Percentiles rank a stretch among this genome's conserved stretches.
These are phyloP conservation scores for Sebastes diploproa DNA, from an alignment of 2,797 vertebrate genomes.

Conservation along the genomic window DNA sequence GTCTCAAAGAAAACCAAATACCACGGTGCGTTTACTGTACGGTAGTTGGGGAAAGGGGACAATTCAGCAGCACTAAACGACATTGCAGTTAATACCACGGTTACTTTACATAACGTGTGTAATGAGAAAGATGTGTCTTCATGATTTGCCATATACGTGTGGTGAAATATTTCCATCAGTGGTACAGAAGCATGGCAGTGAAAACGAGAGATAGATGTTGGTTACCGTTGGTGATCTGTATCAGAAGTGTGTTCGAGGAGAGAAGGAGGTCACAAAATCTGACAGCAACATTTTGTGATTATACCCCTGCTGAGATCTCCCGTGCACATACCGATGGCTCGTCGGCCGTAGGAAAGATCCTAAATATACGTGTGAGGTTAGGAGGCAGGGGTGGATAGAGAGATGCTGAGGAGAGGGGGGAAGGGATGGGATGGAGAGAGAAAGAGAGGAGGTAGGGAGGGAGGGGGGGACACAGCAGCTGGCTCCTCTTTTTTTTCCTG, in stretches of 20 bases:
- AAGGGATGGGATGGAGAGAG: constrained; percentile 48
- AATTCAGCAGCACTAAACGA: neutral
- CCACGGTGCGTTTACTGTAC: constrained; percentile 9
- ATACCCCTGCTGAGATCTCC: constrained; percentile 42
- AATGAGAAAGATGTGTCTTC: neutral
- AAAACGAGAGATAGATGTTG: constrained; percentile 34
- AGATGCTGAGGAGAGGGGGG: constrained; percentile 65
- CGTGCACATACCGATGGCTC: constrained; percentile 21
- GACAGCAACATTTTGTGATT: constrained; percentile 49
- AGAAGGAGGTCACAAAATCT: constrained; percentile 44
- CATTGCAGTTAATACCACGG: constrained; percentile 11
- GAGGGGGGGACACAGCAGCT: constrained; percentile 70
- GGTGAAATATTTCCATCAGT: constrained; percentile 27
- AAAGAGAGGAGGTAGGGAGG: neutral
- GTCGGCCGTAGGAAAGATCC: constrained; percentile 33
- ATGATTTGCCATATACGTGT: constrained; percentile 1
- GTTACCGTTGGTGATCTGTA: constrained; percentile 24
- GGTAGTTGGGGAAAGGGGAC: constrained; percentile 1
- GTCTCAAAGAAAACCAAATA: constrained; percentile 51
- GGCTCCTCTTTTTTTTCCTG: constrained; percentile 72
- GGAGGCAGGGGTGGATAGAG: constrained; percentile 60
- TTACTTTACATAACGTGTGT: constrained; percentile 8
- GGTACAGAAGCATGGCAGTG: neutral
- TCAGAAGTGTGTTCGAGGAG: constrained; percentile 11
- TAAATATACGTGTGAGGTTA: constrained; percentile 50